Base-by-base conservation (phyloP, 2,113 vertebrate genomes). In the Ictalurus punctatus region DNA sequence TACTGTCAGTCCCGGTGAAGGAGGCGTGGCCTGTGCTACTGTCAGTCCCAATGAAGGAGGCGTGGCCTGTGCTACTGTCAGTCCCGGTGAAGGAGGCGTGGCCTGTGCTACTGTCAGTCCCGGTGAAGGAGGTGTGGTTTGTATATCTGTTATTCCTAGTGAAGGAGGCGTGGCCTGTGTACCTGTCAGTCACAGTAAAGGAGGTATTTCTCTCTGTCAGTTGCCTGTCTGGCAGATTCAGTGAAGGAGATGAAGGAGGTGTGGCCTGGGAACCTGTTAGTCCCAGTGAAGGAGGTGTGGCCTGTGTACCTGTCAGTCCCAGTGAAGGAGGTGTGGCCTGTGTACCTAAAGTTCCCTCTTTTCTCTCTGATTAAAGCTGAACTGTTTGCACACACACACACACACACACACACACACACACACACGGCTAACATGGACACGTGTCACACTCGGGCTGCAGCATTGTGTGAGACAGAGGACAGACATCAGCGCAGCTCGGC, bases 391-490 rank as follows among this genome's bases (percentile, higher is more conserved):
- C 7, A 65, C 71, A 79, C 82, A 65, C 25, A 78, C 58, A 84
- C 54, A 78, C 40, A 76, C 81, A 61, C 87, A 83, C 63, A 88
- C 67, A 88, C 80, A 82, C 63, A 58, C 21, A 78, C 40, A 78
- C 74, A 54, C 76, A 52, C 9, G 1, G 9, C 74, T 27, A 12
- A 52, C 23, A 25, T 71, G 30, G 67, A 58, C 67, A 61, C 30
- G n/a, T 76, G 23, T 61, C 69, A 44, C 85, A 79, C 54, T 86
- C 27, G 34, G 34, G 34, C 69, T n/a, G 71, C 34, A 48, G 30
- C 34, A 76, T 21, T 65, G 85, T 61, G n/a, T 78, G 16, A 17
- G 40, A 80, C 78, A 56, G 61, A 81, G 61, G 61, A 56, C 86
- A 82, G 78, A 71, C 21, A 71, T 40, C 76, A 48, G 61, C 61